phyloP scores from a whole-genome alignment of 2,113 vertebrate species.

The Lucifuga dentata region DNA sequence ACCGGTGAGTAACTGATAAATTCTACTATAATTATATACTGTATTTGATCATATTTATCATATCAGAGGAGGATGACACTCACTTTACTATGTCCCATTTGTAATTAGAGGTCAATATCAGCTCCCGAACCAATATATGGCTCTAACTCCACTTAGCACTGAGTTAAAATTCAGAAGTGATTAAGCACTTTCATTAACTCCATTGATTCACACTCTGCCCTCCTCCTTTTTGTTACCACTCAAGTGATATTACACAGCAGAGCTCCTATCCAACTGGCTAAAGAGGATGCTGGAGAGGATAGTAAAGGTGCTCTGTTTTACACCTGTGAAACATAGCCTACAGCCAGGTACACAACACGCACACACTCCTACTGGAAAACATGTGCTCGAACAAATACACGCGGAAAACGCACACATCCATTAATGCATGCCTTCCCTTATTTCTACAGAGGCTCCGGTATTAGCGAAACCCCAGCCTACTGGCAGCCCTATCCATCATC shows the following conservation, averaged over 20 bases:
- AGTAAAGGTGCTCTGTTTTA: conserved; percentile 7
- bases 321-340: background rate
- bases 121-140: background rate
- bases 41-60: background rate
- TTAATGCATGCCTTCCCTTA: conserved; percentile 53
- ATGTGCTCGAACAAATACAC: conserved; percentile 9
- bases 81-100: background rate
- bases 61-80: background rate
- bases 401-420: conserved; percentile 32
- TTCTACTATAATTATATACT: too few species aligned
- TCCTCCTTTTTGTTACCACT: background rate
- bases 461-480: conserved; percentile 64
- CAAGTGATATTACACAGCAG: conserved; percentile 6
- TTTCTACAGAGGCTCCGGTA: conserved; percentile 58
- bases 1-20: too few species aligned
- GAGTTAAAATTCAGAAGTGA: conserved; percentile 28
- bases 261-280: background rate
- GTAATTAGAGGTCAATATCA: conserved; percentile 1
- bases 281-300: background rate
- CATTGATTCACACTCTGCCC: background rate
- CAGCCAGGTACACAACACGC: background rate
- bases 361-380: conserved; percentile 6
- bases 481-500: conserved; percentile 79
- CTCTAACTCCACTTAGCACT: background rate
- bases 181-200: conserved; percentile 31